Evolutionary conservation across 1,140 invertebrate genomes (phyloP), one percentile per base, ranked within the genome.

Genomic region (Xylocopa sonorina): DNA sequence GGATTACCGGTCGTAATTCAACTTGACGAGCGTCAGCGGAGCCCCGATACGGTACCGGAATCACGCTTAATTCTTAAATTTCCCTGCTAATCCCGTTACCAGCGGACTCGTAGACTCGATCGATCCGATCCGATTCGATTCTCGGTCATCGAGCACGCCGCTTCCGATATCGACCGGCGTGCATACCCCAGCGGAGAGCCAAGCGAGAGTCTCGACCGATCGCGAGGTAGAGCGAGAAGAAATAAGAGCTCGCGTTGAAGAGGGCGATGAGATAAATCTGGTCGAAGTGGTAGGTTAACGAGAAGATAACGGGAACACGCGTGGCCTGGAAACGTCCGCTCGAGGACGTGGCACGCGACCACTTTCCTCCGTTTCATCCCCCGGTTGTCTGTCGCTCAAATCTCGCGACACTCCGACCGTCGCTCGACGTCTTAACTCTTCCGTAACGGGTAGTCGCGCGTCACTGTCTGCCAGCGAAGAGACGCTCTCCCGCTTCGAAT

Each of bases 1-100:
- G 78, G 67, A 84, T 84, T 84, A 83, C 82, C 82, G 64, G 34
- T 58, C 81, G 64, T 80, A 69, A 84, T 71, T 84, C 76, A 53
- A 64, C 82, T 71, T 53, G 81, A 66, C 81, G 69, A 64, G 50
- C 73, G 67, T 83, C 75, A 55, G 24, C 58, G 46, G 62, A 60
- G 43, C n/a, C 72, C 24, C 66, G 68, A 83, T 83, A 83, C 82
- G 50, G 18, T n/a, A 43, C 27, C 24, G 50, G 58, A 75, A 83
- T 78, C 66, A 71, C 67, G 75, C 62, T 84, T 75, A 80, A 84
- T 84, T 84, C 69, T 82, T 57, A 82, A 83, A 72, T 75, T 69
- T 83, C 67, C 68, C 62, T 64, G 63, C 46, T 67, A 64, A 83
- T 63, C 50, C 34, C 12, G 50, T 83, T 78, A 64, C 53, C 24